A percentile compares a stretch with the other conserved stretches of the same genome.
phyloP scores from a whole-genome alignment of 2,797 vertebrate species.

The Schizopygopsis pylzovi region DNA sequence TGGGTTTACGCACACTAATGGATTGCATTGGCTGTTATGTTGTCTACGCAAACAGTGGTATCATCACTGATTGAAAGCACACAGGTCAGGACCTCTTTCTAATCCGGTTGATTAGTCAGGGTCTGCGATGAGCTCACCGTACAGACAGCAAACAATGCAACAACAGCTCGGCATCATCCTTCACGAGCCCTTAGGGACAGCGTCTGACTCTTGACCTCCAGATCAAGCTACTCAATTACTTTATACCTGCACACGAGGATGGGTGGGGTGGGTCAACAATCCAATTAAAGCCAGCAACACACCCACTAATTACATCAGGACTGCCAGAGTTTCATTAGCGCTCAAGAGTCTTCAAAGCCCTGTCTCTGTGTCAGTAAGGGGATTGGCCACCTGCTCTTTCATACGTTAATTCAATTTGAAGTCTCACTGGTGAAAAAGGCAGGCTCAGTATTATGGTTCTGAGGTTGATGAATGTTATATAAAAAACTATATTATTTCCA shows the following conservation, averaged over 20 bases:
- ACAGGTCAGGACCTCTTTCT: conserved; percentile 21
- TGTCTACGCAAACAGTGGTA: conserved; percentile 12
- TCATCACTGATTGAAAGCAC: conserved; percentile 39
- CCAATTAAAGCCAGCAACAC: conserved; percentile 58
- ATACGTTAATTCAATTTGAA: conserved; percentile 55
- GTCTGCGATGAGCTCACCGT: conserved; percentile 35
- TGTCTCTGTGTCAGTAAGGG: conserved; percentile 44
- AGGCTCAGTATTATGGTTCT: not conserved
- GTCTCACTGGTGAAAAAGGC: conserved; percentile 28
- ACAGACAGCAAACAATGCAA: conserved; percentile 56
- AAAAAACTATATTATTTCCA: conserved; percentile 20
- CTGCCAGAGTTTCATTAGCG: conserved; percentile 56
- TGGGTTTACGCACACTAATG: conserved; percentile 38
- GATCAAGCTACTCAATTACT: conserved; percentile 39
- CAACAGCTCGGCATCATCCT: conserved; percentile 25
- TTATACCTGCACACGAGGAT: conserved; percentile 47
- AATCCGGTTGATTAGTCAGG: conserved; percentile 52
- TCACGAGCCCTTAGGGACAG: conserved; percentile 33
- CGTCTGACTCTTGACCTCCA: conserved; percentile 31
- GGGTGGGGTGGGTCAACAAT: conserved; percentile 49
- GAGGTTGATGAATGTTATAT: conserved; percentile 21
- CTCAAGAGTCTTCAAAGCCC: conserved; percentile 55
- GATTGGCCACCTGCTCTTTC: conserved; percentile 47
- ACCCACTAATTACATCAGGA: conserved; percentile 60
- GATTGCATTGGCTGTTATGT: conserved; percentile 32